phyloP scores from a whole-genome alignment of 1,140 invertebrate genomes.

The Zaprionus gabonicus region DNA sequence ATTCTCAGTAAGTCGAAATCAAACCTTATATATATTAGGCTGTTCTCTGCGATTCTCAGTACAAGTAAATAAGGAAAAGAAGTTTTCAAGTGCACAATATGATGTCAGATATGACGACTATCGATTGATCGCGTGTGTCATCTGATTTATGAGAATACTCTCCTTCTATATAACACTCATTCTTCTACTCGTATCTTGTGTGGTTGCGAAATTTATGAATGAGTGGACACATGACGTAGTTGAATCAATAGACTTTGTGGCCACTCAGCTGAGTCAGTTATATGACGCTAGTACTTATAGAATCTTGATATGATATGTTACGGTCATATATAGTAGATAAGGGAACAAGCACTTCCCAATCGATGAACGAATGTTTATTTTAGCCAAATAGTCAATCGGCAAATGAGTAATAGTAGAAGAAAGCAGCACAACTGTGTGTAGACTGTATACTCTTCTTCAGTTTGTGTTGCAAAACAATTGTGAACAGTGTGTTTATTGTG shows the following conservation, averaged over 20 bases:
- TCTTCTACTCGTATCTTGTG: not conserved
- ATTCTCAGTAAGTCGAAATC: not conserved
- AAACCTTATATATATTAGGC: not conserved
- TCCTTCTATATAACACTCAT: not conserved
- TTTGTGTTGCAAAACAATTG: not conserved
- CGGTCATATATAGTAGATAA: slow-evolving; percentile 1
- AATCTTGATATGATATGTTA: slow-evolving; percentile 1
- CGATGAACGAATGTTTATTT: slow-evolving; percentile 39
- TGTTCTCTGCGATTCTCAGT: slow-evolving; percentile 5
- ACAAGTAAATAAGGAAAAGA: not conserved
- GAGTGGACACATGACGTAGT: slow-evolving; percentile 20
- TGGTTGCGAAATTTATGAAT: slow-evolving; percentile 5
- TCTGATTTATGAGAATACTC: not conserved
- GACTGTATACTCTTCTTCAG: not conserved
- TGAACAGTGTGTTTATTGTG: not conserved
- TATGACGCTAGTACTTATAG: not conserved
- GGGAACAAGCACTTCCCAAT: not conserved
- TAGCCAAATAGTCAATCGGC: slow-evolving; percentile 9
- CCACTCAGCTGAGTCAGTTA: slow-evolving; percentile 27
- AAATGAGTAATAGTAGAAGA: slow-evolving; percentile 32
- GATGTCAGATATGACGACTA: too few relatives aligned
- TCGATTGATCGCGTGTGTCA: slow-evolving; percentile 15
- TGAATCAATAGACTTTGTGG: slow-evolving; percentile 27
- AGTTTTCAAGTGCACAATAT: not conserved
- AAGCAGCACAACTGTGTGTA: not conserved